A percentile compares a stretch with the other conserved stretches of the same genome.
phyloP scores from a whole-genome alignment of 2,113 vertebrate species.

The Lethenteron reissneri region DNA sequence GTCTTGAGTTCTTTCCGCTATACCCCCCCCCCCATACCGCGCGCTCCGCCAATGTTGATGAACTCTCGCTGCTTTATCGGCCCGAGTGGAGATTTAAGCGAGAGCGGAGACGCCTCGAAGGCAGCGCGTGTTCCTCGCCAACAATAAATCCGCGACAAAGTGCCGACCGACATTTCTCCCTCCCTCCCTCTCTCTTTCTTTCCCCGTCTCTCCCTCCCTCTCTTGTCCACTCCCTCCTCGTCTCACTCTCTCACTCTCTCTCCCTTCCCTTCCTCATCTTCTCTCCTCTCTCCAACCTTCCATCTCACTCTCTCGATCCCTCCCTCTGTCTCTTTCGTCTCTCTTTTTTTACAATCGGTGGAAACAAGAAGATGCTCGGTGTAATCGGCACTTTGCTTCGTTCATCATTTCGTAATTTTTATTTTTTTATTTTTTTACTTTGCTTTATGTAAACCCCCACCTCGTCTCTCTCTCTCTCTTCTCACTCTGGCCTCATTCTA shows the following conservation, averaged over 20 bases:
- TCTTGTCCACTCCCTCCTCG: neutral
- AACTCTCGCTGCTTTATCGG: too few relatives aligned
- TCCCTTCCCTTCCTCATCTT: neutral
- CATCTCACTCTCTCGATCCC: neutral
- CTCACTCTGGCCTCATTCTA: neutral
- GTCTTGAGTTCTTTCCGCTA: too few relatives aligned
- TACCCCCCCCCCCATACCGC: too few relatives aligned
- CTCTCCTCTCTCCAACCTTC: neutral
- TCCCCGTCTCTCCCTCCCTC: neutral
- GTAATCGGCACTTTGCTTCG: too few relatives aligned
- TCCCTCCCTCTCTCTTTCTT: neutral
- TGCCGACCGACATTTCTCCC: neutral
- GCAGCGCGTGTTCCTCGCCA: too few relatives aligned
- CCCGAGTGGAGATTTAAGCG: too few relatives aligned
- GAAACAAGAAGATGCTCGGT: too few relatives aligned
- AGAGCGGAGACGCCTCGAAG: too few relatives aligned
- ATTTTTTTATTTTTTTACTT: too few relatives aligned
- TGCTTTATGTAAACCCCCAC: too few relatives aligned
- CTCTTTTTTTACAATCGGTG: neutral
- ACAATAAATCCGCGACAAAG: neutral
- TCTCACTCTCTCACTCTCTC: neutral
- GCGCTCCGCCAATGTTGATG: too few relatives aligned
- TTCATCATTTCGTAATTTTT: too few relatives aligned
- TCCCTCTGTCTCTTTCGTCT: neutral
- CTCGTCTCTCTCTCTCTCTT: neutral